These are phyloP conservation scores for Cacatua alba DNA, from an alignment of 2,113 vertebrate species.

Conservation along the genomic window DNA sequence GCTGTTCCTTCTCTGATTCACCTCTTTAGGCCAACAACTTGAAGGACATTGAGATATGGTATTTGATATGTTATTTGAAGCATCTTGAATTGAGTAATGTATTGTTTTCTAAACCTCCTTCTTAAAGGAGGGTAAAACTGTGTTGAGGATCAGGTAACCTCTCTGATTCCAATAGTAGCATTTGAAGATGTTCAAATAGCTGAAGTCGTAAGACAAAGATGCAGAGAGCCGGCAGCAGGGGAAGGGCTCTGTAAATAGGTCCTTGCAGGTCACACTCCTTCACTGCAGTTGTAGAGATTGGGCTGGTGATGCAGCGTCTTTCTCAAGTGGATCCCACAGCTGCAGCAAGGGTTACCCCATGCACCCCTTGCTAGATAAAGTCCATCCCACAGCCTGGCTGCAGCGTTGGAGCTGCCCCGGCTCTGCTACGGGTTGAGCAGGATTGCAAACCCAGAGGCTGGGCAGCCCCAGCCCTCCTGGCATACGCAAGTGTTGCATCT, in stretches of 20 bases:
- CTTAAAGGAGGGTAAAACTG: not conserved
- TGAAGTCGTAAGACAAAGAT: not conserved
- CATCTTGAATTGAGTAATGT: not conserved
- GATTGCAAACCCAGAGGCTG: not conserved
- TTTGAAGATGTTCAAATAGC: not conserved
- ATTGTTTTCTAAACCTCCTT: not conserved
- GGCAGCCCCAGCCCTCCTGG: not conserved
- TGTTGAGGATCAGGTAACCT: not conserved
- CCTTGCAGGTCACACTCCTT: not conserved
- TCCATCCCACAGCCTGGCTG: not conserved
- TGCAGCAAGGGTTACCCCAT: fast-evolving
- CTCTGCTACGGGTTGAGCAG: not conserved
- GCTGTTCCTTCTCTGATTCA: not conserved
- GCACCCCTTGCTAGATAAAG: fast-evolving
- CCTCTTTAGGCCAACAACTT: not conserved
- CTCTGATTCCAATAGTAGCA: not conserved
- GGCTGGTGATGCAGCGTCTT: not conserved
- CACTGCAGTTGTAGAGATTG: not conserved
- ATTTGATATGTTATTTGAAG: not conserved
- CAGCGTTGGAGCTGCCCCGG: fast-evolving
- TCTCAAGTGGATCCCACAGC: not conserved
- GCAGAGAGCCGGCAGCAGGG: fast-evolving
- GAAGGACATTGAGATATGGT: not conserved
- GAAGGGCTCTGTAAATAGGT: not conserved
- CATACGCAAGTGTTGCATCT: not conserved